Conservation (phyloP, 2,113 vertebrate species). For the Cinclus cinclus region DNA sequence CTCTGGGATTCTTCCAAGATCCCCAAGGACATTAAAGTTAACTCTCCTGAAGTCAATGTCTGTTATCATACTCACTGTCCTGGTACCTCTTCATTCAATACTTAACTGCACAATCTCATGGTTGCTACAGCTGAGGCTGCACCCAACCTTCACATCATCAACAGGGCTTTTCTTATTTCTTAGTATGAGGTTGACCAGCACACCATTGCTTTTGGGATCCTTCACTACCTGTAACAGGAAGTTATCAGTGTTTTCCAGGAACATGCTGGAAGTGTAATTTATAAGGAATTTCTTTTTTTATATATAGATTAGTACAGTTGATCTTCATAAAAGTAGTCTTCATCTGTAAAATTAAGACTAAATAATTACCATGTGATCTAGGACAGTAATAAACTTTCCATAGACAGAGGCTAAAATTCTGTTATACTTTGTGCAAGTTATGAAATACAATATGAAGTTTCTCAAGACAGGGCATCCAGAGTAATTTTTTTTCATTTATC, state of each 20-base stretch:
- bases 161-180: background rate
- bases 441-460: background rate
- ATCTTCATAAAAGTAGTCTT: background rate
- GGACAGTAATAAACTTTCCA: background rate
- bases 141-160: background rate
- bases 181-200: background rate
- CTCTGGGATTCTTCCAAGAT: background rate
- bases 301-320: background rate
- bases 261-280: background rate
- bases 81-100: background rate
- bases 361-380: background rate
- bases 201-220: background rate
- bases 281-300: background rate
- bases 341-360: background rate
- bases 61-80: background rate
- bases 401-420: background rate
- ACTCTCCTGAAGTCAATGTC: background rate
- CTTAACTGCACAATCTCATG: background rate
- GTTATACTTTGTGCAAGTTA: background rate
- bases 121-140: background rate
- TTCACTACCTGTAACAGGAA: background rate
- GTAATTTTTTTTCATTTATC: background rate
- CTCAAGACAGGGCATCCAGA: background rate
- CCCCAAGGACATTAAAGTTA: background rate
- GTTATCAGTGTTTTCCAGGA: background rate